phyloP scores from a whole-genome alignment of 2,888 invertebrate genomes.

The Drosophila austrosaltans region DNA sequence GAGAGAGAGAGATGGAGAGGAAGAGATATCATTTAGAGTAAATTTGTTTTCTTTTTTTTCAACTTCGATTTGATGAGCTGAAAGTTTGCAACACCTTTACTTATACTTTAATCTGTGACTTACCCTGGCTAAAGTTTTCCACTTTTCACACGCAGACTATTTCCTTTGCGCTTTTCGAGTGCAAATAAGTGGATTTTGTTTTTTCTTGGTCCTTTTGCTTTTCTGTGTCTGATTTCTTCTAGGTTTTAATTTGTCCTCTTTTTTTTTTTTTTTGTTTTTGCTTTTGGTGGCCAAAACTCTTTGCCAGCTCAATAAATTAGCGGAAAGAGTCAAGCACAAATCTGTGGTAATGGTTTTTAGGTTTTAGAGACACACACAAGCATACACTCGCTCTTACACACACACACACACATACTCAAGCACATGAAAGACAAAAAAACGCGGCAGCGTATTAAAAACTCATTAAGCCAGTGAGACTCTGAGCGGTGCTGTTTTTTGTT shows the following conservation, averaged over 20 bases:
- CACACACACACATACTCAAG: conserved; percentile 25
- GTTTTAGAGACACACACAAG: conserved; percentile 31
- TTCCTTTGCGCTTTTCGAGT: conserved; percentile 22
- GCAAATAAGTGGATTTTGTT: conserved; percentile 28
- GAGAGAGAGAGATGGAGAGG: too few relatives aligned
- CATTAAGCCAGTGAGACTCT: conserved; percentile 61
- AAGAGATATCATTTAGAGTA: conserved; percentile 2
- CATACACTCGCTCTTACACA: conserved; percentile 23
- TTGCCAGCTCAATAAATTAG: conserved; percentile 69
- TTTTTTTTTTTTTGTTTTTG: neutral
- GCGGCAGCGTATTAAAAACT: conserved; percentile 74
- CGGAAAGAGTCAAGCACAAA: conserved; percentile 49
- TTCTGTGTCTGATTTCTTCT: conserved; percentile 46
- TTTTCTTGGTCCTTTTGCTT: neutral
- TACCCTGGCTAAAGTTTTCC: conserved; percentile 34
- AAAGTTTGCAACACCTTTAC: conserved; percentile 4
- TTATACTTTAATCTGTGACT: conserved; percentile 35
- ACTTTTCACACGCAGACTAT: conserved; percentile 18
- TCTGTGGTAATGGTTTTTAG: conserved; percentile 65
- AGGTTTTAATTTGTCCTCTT: conserved; percentile 15
- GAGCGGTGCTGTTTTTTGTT: conserved; percentile 24
- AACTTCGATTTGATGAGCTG: conserved; percentile 17
- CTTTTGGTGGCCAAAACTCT: conserved; percentile 43
- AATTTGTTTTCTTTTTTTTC: neutral
- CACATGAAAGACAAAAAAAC: conserved; percentile 35